These are phyloP conservation scores for Thecophora atra DNA, from an alignment of 2,888 invertebrate genomes.

Conservation along the genomic window DNA sequence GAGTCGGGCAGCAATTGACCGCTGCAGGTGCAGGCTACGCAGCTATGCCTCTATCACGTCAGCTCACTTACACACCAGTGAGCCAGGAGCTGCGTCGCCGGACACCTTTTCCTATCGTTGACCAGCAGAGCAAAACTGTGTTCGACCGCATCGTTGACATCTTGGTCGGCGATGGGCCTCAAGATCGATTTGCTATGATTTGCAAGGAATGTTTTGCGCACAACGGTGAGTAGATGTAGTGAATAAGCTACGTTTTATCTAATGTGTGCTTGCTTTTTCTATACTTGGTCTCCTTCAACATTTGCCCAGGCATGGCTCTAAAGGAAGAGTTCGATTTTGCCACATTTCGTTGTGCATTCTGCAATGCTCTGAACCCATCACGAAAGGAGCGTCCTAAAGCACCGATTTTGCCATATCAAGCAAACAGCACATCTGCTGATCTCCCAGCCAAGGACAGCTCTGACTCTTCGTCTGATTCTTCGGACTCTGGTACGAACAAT, in stretches of 20 bases:
- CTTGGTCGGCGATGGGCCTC: slow-evolving; percentile 94
- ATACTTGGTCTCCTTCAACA: too few species aligned
- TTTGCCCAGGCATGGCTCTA: slow-evolving; percentile 73
- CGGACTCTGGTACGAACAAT: slow-evolving; percentile 47
- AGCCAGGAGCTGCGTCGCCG: slow-evolving; percentile 55
- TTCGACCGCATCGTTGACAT: slow-evolving; percentile 93
- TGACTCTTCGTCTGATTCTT: slow-evolving; percentile 49
- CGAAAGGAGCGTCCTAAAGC: slow-evolving; percentile 85
- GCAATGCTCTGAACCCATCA: slow-evolving; percentile 86
- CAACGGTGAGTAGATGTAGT: slow-evolving; percentile 74
- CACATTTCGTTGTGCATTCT: slow-evolving; percentile 92
- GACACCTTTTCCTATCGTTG: slow-evolving; percentile 64
- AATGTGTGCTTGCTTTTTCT: not conserved
- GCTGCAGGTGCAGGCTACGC: slow-evolving; percentile 11
- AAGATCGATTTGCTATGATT: slow-evolving; percentile 93
- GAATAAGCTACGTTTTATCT: not conserved
- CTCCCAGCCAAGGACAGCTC: slow-evolving; percentile 48
- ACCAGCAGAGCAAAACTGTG: slow-evolving; percentile 75
- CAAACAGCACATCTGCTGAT: slow-evolving; percentile 20
- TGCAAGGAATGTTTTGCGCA: slow-evolving; percentile 90
- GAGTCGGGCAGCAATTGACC: slow-evolving; percentile 32
- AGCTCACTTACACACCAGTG: slow-evolving; percentile 41
- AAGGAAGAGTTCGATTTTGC: slow-evolving; percentile 77
- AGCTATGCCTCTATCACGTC: slow-evolving; percentile 30
- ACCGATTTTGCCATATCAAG: slow-evolving; percentile 66